Percentiles rank a stretch among this genome's conserved stretches.
Evolutionary conservation across 1,140 invertebrate species (phyloP).

Genomic region (Cotesia vestalis): DNA sequence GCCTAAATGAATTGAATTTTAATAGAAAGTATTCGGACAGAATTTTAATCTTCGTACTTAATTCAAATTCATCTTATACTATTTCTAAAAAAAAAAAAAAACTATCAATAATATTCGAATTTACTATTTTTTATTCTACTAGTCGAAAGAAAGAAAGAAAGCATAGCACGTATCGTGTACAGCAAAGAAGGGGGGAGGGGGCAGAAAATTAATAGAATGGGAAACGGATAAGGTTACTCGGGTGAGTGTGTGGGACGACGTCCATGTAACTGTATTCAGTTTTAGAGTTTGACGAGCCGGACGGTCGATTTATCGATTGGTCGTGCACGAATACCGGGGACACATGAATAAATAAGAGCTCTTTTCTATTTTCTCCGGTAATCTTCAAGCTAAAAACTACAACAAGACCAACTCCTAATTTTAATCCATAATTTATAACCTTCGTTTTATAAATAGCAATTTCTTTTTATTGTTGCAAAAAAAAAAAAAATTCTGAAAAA

Average conservation of each 20-base stretch:
- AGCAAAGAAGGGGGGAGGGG: too few relatives aligned
- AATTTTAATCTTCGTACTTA: too few relatives aligned
- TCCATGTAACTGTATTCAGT: too few relatives aligned
- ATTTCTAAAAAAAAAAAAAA: too few relatives aligned
- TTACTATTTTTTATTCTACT: too few relatives aligned
- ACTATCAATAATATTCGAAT: too few relatives aligned
- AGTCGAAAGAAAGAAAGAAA: neutral
- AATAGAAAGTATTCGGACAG: too few relatives aligned
- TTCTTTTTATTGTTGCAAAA: neutral
- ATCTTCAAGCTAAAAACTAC: conserved; percentile 7
- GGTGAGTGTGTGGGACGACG: conserved; percentile 35
- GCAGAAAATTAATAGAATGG: neutral
- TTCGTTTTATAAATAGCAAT: neutral
- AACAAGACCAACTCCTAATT: neutral
- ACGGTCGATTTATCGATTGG: conserved; percentile 61
- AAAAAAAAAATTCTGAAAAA: conserved; percentile 5
- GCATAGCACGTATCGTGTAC: neutral
- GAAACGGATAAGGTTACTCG: conserved; percentile 51
- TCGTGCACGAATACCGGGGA: conserved; percentile 54
- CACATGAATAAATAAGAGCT: conserved; percentile 61
- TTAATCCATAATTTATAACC: neutral
- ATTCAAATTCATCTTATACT: too few relatives aligned
- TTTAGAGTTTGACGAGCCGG: too few relatives aligned
- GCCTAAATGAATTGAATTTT: too few relatives aligned
- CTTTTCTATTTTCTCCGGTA: conserved; percentile 52